Evolutionary conservation across 2,888 invertebrate species (phyloP), one percentile per base, ranked within the genome.

Genomic region (Lysandra coridon): DNA sequence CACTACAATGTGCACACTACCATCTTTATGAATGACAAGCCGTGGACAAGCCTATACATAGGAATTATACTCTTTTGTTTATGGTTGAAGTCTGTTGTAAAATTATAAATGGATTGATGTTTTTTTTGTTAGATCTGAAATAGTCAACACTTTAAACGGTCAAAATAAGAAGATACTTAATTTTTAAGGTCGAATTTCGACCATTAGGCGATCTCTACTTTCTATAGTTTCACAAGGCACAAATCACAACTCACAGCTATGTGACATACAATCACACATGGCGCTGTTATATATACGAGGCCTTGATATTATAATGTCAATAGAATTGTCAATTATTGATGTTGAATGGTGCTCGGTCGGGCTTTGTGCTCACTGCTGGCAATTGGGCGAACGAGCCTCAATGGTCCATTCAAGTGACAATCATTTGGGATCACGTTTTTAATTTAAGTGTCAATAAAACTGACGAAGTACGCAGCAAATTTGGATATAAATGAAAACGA

Each of bases 291-390:
- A 7, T 7, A 7, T 33, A 33, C 33, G 69, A 69, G 69, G 69
- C 69, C 69, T 69, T 69, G 69, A 69, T 69, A 33, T 69, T 69
- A 33, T 69, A 37, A 33, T 69, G 33, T 69, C 33, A 69, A 69
- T 14, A 17, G 69, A 69, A 69, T 30, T 37, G 62, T 62, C 62
- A 33, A 69, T 69, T 37, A 69, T 30, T 33, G 64, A 64, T 23
- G 30, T 64, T 64, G 64, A 69, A 69, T 69, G 33, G 69, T 33
- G 69, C 69, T 69, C 69, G 69, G 69, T 1, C 17, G 33, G 30
- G 69, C 14, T 17, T 69, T 69, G 69, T 69, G 69, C 14, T 33
- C 30, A 33, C 33, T 69, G 69, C 33, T 69, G 69, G 14, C 69
- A 69, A 69, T 69, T 69, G 69, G 69, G 14, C 69, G 33, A 33